These are phyloP conservation scores for Pediacus dermestoides DNA, from an alignment of 2,888 invertebrate species.

Conservation along the genomic window DNA sequence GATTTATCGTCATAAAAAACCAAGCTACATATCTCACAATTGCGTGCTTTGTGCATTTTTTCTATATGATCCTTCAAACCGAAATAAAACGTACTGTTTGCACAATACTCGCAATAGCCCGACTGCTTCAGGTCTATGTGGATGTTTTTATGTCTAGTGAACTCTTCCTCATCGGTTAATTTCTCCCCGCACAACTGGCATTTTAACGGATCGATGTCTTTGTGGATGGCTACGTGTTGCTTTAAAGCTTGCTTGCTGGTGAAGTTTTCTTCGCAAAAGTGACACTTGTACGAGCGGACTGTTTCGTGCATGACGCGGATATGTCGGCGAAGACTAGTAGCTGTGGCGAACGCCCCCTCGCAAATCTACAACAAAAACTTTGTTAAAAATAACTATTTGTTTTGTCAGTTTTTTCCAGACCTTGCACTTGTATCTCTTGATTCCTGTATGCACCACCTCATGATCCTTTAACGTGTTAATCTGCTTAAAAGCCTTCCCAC, in stretches of 20 bases:
- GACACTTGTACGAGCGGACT: slow-evolving; percentile 24
- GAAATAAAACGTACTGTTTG: slow-evolving; percentile 28
- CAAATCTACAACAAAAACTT: slow-evolving; percentile 25
- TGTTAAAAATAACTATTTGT: not conserved
- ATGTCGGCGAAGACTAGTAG: slow-evolving; percentile 26
- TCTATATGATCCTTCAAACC: slow-evolving; percentile 26
- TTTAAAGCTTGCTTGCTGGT: slow-evolving; percentile 25
- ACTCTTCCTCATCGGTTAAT: slow-evolving; percentile 15
- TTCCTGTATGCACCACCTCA: slow-evolving; percentile 27
- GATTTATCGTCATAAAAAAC: slow-evolving; percentile 29
- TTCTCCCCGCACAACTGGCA: slow-evolving; percentile 24
- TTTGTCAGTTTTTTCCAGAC: slow-evolving; percentile 11
- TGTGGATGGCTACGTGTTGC: slow-evolving; percentile 25
- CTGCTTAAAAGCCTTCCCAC: slow-evolving; percentile 28
- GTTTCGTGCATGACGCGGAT: slow-evolving; percentile 28
- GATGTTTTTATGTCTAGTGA: slow-evolving; percentile 20
- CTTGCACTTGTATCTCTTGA: slow-evolving; percentile 30
- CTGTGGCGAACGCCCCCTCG: slow-evolving; percentile 28
- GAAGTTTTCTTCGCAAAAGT: slow-evolving; percentile 24
- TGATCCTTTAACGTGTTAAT: slow-evolving; percentile 27
- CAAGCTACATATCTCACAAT: slow-evolving; percentile 24
- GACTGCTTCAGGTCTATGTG: slow-evolving; percentile 24
- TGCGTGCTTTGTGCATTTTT: slow-evolving; percentile 23
- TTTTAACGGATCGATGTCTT: slow-evolving; percentile 21
- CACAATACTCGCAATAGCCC: slow-evolving; percentile 28